Conservation (phyloP, 2,888 invertebrate species). For the Masnerella sp. region DNA sequence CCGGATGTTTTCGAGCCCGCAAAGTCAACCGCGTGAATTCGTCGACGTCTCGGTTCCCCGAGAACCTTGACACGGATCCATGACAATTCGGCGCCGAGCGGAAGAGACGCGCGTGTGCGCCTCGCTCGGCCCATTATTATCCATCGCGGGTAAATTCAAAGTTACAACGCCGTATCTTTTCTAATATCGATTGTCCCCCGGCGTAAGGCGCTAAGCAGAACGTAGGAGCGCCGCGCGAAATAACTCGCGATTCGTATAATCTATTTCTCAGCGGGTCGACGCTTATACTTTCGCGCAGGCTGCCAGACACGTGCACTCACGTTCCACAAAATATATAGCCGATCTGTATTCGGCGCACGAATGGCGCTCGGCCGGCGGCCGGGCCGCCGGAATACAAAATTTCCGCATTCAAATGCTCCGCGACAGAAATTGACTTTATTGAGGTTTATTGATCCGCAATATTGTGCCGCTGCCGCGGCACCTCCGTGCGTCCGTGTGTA, state of each 20-base stretch:
- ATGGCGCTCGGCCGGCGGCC: conserved; percentile 70
- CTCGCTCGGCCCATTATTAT: conserved; percentile 8
- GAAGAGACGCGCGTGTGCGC: not conserved
- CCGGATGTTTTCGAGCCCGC: too few species aligned
- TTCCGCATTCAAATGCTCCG: conserved; percentile 76
- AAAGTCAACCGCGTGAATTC: too few species aligned
- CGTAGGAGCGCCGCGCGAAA: conserved; percentile 31
- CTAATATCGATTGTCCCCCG: conserved; percentile 45
- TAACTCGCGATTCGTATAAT: conserved; percentile 51
- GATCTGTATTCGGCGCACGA: conserved; percentile 76
- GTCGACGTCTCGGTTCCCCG: too few species aligned
- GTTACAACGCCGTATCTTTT: conserved; percentile 37
- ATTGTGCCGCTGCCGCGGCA: conserved; percentile 69
- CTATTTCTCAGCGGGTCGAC: conserved; percentile 40
- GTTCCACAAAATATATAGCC: conserved; percentile 72
- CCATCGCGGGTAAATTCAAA: too few species aligned
- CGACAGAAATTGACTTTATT: conserved; percentile 78
- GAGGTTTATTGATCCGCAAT: conserved; percentile 78
- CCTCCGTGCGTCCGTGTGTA: conserved; percentile 22
- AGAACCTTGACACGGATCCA: too few species aligned
- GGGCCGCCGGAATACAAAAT: conserved; percentile 76
- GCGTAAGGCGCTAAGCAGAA: conserved; percentile 21
- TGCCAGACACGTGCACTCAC: conserved; percentile 52
- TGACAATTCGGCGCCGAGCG: too few species aligned
- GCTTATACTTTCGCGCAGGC: conserved; percentile 37